Evolutionary conservation across 2,113 vertebrate species (phyloP).

Genomic region (Pterocles gutturalis): DNA sequence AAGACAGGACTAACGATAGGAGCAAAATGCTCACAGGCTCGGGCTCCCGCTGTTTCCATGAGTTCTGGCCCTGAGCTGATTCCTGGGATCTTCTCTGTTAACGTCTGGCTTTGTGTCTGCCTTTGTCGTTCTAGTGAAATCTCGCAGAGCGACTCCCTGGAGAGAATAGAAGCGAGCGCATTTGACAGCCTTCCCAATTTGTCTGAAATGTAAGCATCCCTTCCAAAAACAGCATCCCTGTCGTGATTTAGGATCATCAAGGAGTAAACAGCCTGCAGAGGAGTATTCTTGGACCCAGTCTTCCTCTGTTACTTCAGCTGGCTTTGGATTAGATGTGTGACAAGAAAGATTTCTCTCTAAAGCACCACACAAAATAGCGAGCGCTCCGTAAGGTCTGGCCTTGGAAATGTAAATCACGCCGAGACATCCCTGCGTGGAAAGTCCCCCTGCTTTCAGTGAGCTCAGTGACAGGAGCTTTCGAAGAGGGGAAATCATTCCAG

Average conservation of each 20-base stretch:
- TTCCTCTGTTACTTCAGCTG: not conserved
- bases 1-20: not conserved
- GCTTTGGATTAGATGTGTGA: slow-evolving; percentile 38
- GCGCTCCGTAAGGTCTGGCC: not conserved
- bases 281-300: not conserved
- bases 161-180: slow-evolving; percentile 83
- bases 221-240: slow-evolving; percentile 2
- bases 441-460: not conserved
- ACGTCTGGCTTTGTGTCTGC: not conserved
- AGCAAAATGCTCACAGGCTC: not conserved
- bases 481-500: not conserved
- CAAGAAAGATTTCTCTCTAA: slow-evolving; percentile 47
- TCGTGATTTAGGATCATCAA: not conserved
- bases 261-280: not conserved
- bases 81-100: not conserved
- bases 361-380: slow-evolving; percentile 31
- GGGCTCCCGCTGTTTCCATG: not conserved
- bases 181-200: slow-evolving; percentile 87
- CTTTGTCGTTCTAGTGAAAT: slow-evolving; percentile 83
- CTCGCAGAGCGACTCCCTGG: slow-evolving; percentile 87
- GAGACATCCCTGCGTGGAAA: not conserved
- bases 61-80: not conserved
- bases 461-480: not conserved
- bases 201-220: slow-evolving; percentile 88
- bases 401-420: not conserved